These are phyloP conservation scores for Macrophya annulata DNA, from an alignment of 2,888 invertebrate genomes.

Conservation along the genomic window DNA sequence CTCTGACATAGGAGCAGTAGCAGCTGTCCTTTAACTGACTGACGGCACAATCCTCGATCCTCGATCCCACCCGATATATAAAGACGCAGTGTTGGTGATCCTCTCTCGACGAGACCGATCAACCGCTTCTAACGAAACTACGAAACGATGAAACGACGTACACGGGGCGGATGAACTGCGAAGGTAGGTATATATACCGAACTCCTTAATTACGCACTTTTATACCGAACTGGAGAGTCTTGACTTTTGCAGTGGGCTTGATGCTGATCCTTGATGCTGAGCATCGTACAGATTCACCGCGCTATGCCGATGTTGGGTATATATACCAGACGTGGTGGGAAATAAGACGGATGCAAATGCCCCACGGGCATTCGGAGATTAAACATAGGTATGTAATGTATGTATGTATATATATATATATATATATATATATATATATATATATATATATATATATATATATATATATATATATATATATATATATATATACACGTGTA, in stretches of 20 bases:
- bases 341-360: conserved; percentile 54
- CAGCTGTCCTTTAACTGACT: conserved; percentile 71
- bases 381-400: neutral
- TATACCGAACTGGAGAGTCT: conserved; percentile 64
- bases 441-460: too few relatives aligned
- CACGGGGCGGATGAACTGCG: conserved; percentile 52
- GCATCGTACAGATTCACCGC: conserved; percentile 39
- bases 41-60: conserved; percentile 78
- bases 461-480: too few relatives aligned
- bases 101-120: conserved; percentile 47
- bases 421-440: too few relatives aligned
- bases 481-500: too few relatives aligned
- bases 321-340: conserved; percentile 58
- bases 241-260: conserved; percentile 42
- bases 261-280: conserved; percentile 44
- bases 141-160: conserved; percentile 61
- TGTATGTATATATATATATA: too few relatives aligned
- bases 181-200: conserved; percentile 7
- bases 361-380: conserved; percentile 32
- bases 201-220: conserved; percentile 77
- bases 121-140: neutral
- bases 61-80: conserved; percentile 59
- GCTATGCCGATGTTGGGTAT: conserved; percentile 44
- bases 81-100: conserved; percentile 42
- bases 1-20: conserved; percentile 40